phyloP scores from a whole-genome alignment of 2,888 invertebrate genomes.

The Thyatira batis region DNA sequence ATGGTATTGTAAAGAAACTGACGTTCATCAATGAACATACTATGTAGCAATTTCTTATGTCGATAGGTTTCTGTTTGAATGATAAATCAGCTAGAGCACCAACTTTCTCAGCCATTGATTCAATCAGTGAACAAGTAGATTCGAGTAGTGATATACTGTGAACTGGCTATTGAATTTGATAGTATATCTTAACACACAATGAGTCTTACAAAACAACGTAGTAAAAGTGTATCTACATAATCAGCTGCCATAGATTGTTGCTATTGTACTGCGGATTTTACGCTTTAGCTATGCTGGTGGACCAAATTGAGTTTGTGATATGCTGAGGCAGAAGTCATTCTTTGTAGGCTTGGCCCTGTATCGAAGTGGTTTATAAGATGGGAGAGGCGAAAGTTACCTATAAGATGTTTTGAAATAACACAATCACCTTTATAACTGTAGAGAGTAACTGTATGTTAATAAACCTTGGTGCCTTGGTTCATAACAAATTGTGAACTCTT shows the following conservation, averaged over 20 bases:
- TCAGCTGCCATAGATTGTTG: slow-evolving; percentile 22
- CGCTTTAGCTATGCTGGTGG: slow-evolving; percentile 17
- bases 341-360: slow-evolving; percentile 44
- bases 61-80: neutral
- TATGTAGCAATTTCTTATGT: neutral
- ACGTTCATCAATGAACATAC: neutral
- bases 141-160: neutral
- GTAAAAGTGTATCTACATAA: slow-evolving; percentile 31
- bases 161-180: slow-evolving; percentile 1
- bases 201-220: slow-evolving; percentile 20
- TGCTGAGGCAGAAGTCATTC: slow-evolving; percentile 33
- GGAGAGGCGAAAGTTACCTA: slow-evolving; percentile 38
- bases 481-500: no score
- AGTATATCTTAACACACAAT: slow-evolving; percentile 17
- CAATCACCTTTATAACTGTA: neutral
- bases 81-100: neutral
- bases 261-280: slow-evolving; percentile 20
- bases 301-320: neutral
- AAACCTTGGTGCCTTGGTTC: no score
- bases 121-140: slow-evolving; percentile 3
- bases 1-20: neutral
- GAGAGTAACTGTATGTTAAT: neutral
- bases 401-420: neutral
- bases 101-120: slow-evolving; percentile 3
- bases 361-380: slow-evolving; percentile 23